phyloP scores from a whole-genome alignment of 1,140 invertebrate species.

The Dreissena rostriformis region DNA sequence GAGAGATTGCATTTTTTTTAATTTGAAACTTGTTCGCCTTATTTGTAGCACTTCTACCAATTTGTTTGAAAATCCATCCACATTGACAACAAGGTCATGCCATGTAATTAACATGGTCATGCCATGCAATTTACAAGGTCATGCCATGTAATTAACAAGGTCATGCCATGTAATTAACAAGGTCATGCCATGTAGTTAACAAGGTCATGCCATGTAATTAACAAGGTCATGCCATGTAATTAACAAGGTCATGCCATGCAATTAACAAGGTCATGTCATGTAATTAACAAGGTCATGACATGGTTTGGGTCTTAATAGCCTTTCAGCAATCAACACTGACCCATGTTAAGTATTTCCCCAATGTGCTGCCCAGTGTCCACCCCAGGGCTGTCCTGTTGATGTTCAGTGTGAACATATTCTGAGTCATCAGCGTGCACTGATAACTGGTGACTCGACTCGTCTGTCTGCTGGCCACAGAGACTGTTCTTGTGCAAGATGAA shows the following conservation, averaged over 20 bases:
- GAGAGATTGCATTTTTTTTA: too few relatives aligned
- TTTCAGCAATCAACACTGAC: background rate
- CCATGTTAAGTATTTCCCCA: background rate
- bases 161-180: background rate
- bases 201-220: background rate
- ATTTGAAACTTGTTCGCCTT: too few relatives aligned
- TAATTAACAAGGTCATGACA: background rate
- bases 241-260: too few relatives aligned
- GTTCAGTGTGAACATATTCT: background rate
- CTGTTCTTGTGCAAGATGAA: conserved; percentile 76
- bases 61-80: too few relatives aligned
- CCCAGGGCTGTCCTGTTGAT: background rate
- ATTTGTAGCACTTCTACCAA: too few relatives aligned
- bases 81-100: too few relatives aligned
- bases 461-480: conserved; percentile 49
- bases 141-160: background rate
- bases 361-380: background rate
- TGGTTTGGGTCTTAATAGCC: background rate
- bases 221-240: too few relatives aligned
- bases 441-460: background rate
- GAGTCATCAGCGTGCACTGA: background rate
- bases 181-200: background rate
- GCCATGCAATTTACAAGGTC: too few relatives aligned
- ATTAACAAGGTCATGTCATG: background rate
- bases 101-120: too few relatives aligned